Evolutionary conservation across 2,797 vertebrate genomes (phyloP).

Genomic region (Megaceryle alcyon): DNA sequence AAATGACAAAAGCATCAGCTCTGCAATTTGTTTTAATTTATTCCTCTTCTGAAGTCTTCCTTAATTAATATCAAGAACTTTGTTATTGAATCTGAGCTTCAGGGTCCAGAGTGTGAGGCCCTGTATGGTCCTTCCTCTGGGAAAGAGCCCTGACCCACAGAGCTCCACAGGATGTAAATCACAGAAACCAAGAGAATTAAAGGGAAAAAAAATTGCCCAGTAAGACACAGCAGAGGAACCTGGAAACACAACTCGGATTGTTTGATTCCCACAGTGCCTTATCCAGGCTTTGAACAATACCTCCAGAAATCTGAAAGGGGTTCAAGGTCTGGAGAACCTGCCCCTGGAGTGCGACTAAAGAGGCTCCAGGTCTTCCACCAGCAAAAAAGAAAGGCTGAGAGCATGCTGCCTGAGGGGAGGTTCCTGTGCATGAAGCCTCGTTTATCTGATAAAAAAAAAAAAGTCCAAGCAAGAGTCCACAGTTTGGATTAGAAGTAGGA

Average conservation of each 20-base stretch:
- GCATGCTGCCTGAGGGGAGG: background rate
- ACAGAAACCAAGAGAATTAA: background rate
- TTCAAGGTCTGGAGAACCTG: conserved; percentile 10
- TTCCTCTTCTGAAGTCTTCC: background rate
- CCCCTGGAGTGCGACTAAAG: accelerated
- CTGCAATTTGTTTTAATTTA: background rate
- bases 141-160: background rate
- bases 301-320: background rate
- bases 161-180: background rate
- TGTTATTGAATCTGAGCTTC: background rate
- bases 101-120: background rate
- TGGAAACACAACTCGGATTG: background rate
- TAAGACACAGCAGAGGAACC: background rate
- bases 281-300: background rate
- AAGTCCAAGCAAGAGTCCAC: background rate
- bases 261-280: background rate
- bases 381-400: background rate
- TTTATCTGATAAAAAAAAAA: background rate
- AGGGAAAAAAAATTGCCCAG: background rate
- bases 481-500: background rate
- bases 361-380: background rate
- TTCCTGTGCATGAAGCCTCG: background rate
- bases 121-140: background rate
- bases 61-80: background rate
- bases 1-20: background rate